Base-by-base conservation (phyloP, 2,113 vertebrate species). In the Campylomormyrus tamandua region DNA sequence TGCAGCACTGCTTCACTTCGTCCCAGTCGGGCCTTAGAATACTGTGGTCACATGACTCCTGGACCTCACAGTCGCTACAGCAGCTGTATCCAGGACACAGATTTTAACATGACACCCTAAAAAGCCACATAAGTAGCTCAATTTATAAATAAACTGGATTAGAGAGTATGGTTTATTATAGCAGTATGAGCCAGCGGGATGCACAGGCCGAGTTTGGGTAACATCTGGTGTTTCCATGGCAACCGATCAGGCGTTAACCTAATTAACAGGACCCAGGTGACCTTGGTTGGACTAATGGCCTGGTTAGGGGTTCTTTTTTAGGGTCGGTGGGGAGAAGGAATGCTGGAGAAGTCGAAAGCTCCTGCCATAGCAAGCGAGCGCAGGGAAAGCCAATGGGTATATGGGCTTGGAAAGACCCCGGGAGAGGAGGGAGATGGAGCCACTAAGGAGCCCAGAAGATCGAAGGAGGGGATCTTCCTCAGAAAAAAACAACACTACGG, bases 231-330 rank as follows among this genome's bases (percentile, higher is more conserved):
- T 80, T 80, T 80, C 74, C 74, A 80, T 80, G 35, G 74, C 35
- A 80, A 80, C 74, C 5, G 35, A 80, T 42, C 74, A 17, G 74
- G 31, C 31, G 35, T 42, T 80, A 80, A 80, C 74, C 74, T 17
- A 80, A 42, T 80, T 80, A 80, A 80, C 74, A 80, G 74, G 74
- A 42, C 74, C 35, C 74, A 80, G 74, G 74, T 80, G 74, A 80
- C 74, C 74, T 80, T 80, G 74, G 74, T 80, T 80, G 31, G 74
- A 80, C 74, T 80, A 80, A 80, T 80, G 74, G 74, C 74, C 74
- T 80, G 74, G 7, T 80, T 80, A 80, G 74, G 35, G 74, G 24
- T 66, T 31, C n/a, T 70, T 80, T 80, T 80, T 80, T 42, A 80
- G 74, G 70, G 31, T 77, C 31, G 9, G 31, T 15, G 11, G 70